These are phyloP conservation scores for Phalanger gymnotis DNA, from an alignment of 2,797 vertebrate species.

Conservation along the genomic window DNA sequence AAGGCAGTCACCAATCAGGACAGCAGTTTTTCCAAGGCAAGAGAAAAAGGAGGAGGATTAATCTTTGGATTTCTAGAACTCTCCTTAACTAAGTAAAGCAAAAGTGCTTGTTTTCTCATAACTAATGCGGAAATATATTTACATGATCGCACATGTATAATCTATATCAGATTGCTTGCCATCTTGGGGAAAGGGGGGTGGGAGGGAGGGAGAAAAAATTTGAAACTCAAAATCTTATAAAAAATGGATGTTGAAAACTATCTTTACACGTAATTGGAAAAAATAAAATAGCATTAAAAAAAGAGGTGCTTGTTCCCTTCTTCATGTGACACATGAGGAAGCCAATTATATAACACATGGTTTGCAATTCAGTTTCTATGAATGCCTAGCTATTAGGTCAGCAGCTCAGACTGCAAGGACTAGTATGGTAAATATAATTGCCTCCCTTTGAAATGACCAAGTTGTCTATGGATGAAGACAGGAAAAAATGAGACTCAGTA, in stretches of 20 bases:
- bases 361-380: not conserved
- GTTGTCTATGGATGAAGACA: not conserved
- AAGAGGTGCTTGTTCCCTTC: not conserved
- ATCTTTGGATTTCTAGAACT: not conserved
- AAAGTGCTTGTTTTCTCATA: not conserved
- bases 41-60: not conserved
- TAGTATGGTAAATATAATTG: not conserved
- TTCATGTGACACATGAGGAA: not conserved
- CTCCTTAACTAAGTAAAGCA: not conserved
- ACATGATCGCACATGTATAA: too few relatives aligned
- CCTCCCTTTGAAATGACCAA: not conserved
- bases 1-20: not conserved
- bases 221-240: not conserved
- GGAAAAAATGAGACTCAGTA: not conserved
- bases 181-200: not conserved
- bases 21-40: not conserved
- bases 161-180: not conserved
- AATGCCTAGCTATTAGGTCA: not conserved
- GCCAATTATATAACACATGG: not conserved
- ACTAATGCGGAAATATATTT: not conserved
- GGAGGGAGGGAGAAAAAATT: not conserved
- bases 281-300: not conserved
- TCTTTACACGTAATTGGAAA: not conserved
- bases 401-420: not conserved
- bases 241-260: not conserved